Evolutionary conservation across 2,797 vertebrate species (phyloP).

Genomic region (Todus mexicanus): DNA sequence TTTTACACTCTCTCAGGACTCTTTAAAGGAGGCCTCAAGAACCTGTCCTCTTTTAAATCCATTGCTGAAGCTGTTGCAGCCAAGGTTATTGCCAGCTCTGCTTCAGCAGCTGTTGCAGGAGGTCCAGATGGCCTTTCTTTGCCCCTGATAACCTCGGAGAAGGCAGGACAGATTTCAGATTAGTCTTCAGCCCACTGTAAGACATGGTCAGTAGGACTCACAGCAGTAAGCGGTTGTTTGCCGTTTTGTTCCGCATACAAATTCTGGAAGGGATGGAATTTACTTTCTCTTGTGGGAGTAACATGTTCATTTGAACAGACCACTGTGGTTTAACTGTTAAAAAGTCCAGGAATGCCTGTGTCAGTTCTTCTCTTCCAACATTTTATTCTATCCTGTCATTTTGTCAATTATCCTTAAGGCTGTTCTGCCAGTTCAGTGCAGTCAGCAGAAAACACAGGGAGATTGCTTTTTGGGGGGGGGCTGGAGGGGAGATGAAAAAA

Average conservation of each 20-base stretch:
- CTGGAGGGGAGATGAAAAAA: neutral
- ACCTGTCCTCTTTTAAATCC: neutral
- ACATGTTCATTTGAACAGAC: neutral
- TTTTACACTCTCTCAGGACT: neutral
- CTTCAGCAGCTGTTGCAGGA: neutral
- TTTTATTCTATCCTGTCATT: slow-evolving; percentile 61
- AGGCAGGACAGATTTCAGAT: neutral
- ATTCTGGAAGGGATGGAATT: neutral
- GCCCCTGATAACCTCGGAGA: slow-evolving; percentile 1
- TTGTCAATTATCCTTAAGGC: slow-evolving; percentile 44
- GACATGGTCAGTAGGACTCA: neutral
- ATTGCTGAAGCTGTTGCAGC: neutral
- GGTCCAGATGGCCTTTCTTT: slow-evolving; percentile 13
- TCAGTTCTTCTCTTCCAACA: slow-evolving; percentile 35
- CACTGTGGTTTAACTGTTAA: slow-evolving; percentile 34
- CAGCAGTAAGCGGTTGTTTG: neutral
- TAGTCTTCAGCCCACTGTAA: neutral
- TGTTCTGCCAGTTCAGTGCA: neutral
- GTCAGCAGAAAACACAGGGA: slow-evolving; percentile 38
- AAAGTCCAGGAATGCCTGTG: slow-evolving; percentile 34
- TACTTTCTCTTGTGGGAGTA: slow-evolving; percentile 21
- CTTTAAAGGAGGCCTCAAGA: neutral
- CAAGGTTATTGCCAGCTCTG: neutral
- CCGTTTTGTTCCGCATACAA: neutral
- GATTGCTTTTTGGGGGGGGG: neutral